Evolutionary conservation across 2,888 invertebrate genomes (phyloP), one percentile per base, ranked within the genome.

Genomic region (Cataglyphis cursor): DNA sequence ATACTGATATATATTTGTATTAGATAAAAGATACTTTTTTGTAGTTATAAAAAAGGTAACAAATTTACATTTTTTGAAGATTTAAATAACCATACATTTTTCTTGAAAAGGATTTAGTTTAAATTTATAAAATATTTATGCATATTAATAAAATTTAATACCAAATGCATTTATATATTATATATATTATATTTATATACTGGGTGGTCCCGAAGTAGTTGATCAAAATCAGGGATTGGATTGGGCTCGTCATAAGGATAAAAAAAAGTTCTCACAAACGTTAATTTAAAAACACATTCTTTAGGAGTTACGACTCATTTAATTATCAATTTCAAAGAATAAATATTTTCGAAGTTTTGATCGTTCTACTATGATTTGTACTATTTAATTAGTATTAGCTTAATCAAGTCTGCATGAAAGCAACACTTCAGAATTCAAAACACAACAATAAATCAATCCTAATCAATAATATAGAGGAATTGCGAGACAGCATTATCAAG

Each of bases 1-100:
- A 81, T 62, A 72, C 24, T 62, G 74, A 64, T 83, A 51, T 10
- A 38, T 66, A 66, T 65, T 8, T 57, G 24, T 24, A 24, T 24
- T 24, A 24, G 24, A 24, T 24, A 24, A 24, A 18, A 61, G n/a
- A 57, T 66, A 12, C 66, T 31, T 31, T 31, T 31, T 31, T 31
- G 64, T 35, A 48, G 6, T 48, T 62, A 31, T 31, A 31, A 31
- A 24, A 64, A 28, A 41, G 57, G 41, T 78, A 21, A 10, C 18
- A 51, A 48, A 62, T 48, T 5, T 74, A 24, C 31, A 62, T 48
- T 62, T 35, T 31, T 31, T 24, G 24, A 24, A 24, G 31, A 31
- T 31, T 31, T 31, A 31, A 31, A 31, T 31, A 31, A 31, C 6
- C 31, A 31, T 15, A 18, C 5, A 21, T 10, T 21, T 24, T 24